Evolutionary conservation across 1,140 invertebrate genomes (phyloP).

Genomic region (Habropoda laboriosa): DNA sequence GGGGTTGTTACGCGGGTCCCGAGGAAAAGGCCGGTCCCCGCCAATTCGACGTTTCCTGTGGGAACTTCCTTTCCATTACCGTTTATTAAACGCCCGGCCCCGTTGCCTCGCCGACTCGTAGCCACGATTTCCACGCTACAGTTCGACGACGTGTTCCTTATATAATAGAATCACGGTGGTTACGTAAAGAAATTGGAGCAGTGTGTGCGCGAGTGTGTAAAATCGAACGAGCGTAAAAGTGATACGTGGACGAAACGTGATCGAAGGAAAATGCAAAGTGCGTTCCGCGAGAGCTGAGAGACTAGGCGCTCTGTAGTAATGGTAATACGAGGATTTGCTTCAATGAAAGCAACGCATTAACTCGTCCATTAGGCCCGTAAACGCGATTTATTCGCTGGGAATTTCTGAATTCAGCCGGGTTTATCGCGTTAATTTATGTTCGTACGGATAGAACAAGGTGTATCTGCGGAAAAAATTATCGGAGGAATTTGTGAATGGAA

Average conservation of each 20-base stretch:
- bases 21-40: slow-evolving; percentile 28
- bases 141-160: slow-evolving; percentile 1
- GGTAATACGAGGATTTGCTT: too few species aligned
- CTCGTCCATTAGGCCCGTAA: not conserved
- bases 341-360: not conserved
- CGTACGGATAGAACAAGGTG: too few species aligned
- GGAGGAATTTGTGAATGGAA: too few species aligned
- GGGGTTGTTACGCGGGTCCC: not conserved
- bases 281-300: not conserved
- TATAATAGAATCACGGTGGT: slow-evolving; percentile 13
- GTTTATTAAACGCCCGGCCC: not conserved
- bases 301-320: not conserved
- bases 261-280: not conserved
- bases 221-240: not conserved
- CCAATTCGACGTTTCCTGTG: slow-evolving; percentile 42
- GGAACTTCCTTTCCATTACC: slow-evolving; percentile 49
- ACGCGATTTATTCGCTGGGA: not conserved
- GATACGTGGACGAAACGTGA: not conserved
- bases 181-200: slow-evolving; percentile 27
- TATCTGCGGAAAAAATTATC: too few species aligned
- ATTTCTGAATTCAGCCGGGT: not conserved
- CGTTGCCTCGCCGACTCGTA: not conserved
- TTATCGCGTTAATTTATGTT: not conserved
- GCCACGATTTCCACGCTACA: not conserved
- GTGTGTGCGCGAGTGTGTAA: not conserved